Conservation (phyloP, 2,797 vertebrate species). For the Geotrypetes seraphini region DNA sequence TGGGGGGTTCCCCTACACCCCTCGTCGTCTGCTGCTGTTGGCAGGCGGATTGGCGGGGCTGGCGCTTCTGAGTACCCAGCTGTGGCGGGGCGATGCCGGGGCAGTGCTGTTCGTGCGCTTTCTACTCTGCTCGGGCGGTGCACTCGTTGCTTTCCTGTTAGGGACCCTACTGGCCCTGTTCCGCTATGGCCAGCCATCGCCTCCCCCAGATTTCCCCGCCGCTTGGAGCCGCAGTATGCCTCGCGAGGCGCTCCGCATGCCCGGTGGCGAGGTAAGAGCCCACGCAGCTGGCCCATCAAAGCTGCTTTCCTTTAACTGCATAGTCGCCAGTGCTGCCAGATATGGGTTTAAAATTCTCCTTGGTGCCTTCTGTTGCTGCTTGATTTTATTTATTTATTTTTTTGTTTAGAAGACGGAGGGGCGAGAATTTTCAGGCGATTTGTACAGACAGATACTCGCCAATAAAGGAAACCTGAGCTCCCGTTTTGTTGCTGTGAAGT, state of each 20-base stretch:
- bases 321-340: neutral
- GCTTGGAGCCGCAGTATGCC: neutral
- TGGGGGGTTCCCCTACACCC: neutral
- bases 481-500: no score
- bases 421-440: no score
- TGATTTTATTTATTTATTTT: neutral
- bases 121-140: constrained; percentile 36
- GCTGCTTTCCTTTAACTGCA: neutral
- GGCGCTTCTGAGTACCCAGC: neutral
- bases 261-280: neutral
- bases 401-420: neutral
- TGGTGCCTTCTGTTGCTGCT: no score
- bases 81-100: constrained; percentile 5
- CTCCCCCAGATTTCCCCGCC: constrained; percentile 22
- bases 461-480: no score
- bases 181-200: neutral
- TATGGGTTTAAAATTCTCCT: no score
- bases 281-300: no score
- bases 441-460: no score
- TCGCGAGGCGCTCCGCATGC: neutral
- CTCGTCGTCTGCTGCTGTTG: neutral
- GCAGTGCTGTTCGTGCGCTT: constrained; percentile 31
- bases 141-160: constrained; percentile 27
- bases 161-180: constrained; percentile 22
- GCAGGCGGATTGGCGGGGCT: constrained; percentile 1